Base-by-base conservation (phyloP, 92 coral and sea anemone species). In the Phenganax stokvisi region DNA sequence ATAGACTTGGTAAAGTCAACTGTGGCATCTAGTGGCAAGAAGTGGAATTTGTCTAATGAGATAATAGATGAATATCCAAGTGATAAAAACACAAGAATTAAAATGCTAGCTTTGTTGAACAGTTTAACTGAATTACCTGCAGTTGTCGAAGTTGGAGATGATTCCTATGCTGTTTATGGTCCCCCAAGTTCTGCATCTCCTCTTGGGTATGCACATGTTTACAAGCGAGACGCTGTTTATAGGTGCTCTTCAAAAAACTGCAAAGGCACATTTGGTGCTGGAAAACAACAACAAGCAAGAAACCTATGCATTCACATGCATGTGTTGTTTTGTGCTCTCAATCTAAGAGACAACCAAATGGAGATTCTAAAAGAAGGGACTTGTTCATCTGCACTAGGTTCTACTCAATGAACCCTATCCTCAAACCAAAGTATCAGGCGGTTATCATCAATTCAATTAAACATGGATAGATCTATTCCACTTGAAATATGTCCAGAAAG, bases 141-240 rank as follows among this genome's bases (percentile, higher is more conserved):
- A 64, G 75, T 74, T 0, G 60, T 85, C 3, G 20, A 80, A 52
- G 85, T 79, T 0, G 88, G 80, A 20, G 60, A 83, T 7, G 74
- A 79, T 64, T 80, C 78, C 20, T 84, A 16, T 67, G 87, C 51
- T 27, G 87, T 84, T 13, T 84, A 30, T 84, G 83, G 79, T 7
- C 77, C 79, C 13, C 83, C 77, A 44, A 77, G 77, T 63, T 72
- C 83, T 7, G 64, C 83, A 12, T 64, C 87, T 9, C 87, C 78
- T 27, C 58, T 84, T 65, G 83, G 87, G 15, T 84, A 64, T 28
- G 54, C 68, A 3, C 87, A 84, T 56, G 58, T 83, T 7, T 12
- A 74, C 29, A 77, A 55, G 56, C 20, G 12, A 12, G 53, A 61
- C 1, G 55, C 31, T 7, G 8, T n/a, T 0, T 77, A 77, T 47